Evolutionary conservation across 1,140 invertebrate species (phyloP), one percentile per base, ranked within the genome.

Genomic region (Cheumatopsyche charites): DNA sequence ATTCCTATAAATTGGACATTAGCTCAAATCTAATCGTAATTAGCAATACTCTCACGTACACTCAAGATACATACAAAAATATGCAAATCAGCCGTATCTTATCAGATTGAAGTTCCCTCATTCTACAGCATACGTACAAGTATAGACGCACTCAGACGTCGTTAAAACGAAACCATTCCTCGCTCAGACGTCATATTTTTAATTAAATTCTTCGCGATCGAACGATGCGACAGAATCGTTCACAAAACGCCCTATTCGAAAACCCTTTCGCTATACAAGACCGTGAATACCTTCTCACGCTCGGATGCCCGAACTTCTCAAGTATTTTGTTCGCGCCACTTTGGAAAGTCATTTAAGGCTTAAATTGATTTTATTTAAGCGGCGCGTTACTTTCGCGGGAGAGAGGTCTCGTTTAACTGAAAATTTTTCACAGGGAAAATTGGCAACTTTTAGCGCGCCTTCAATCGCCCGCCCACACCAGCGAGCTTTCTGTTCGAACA

Each of bases 311-410:
- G 15, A 52, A 52, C 47, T 52, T 52, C 19, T 19, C 9, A 52
- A 52, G 47, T 52, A 52, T 52, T 52, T 52, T 52, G 47, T 52
- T 52, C 47, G 15, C 47, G 15, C 47, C 47, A 52, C 47, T 52
- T 52, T 52, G 47, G n/a, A 17, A 52, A 52, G 47, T 52, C 47
- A 52, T 52, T 52, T 52, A 52, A 52, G 47, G 47, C 47, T 52
- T 52, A 52, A 52, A 52, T 52, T 52, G 47, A 52, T 52, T 52
- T 52, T 52, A 52, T 52, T 52, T 52, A 52, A 52, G 9, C 45
- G 45, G 47, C 15, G 47, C 13, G 15, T n/a, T n/a, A 45, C 43
- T 45, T 45, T 45, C 43, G 47, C 3, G 3, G 29, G 29, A 9
- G 29, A 9, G 9, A 9, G 47, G 47, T 52, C 47, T 52, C 15